Evolutionary conservation across 2,888 invertebrate species (phyloP).

Genomic region (Blastobasis adustella): DNA sequence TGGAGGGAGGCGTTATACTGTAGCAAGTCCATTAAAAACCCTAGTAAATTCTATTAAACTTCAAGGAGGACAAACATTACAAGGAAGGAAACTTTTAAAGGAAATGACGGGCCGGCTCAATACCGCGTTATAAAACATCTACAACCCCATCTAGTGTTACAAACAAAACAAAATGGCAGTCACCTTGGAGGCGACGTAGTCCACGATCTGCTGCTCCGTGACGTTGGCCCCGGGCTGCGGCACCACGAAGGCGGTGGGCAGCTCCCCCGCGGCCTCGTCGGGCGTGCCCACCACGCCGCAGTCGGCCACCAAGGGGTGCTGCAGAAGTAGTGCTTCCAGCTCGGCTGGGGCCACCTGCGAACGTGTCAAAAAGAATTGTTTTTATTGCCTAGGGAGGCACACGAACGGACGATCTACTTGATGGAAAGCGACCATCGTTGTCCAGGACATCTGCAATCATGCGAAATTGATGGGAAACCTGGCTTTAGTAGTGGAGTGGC

Average conservation of each 20-base stretch:
- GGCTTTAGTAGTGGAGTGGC: too few species aligned
- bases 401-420: too few species aligned
- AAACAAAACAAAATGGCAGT: not conserved
- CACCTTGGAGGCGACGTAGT: conserved; percentile 67
- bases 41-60: too few species aligned
- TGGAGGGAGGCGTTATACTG: too few species aligned
- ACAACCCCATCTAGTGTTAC: not conserved
- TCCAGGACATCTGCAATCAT: too few species aligned
- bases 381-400: too few species aligned
- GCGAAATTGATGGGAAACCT: too few species aligned
- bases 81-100: not conserved
- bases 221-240: conserved; percentile 65
- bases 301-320: conserved; percentile 82
- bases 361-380: too few species aligned
- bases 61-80: too few species aligned
- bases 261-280: conserved; percentile 82
- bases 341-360: conserved; percentile 88
- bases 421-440: too few species aligned
- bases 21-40: too few species aligned
- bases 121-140: not conserved
- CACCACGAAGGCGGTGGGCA: conserved; percentile 86
- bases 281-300: conserved; percentile 88
- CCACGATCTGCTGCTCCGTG: conserved; percentile 71
- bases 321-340: conserved; percentile 85
- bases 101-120: not conserved